A percentile compares a stretch with the other conserved stretches of the same genome.
Evolutionary conservation across 2,888 invertebrate species (phyloP).

Genomic region (Dasysyrphus albostriatus): DNA sequence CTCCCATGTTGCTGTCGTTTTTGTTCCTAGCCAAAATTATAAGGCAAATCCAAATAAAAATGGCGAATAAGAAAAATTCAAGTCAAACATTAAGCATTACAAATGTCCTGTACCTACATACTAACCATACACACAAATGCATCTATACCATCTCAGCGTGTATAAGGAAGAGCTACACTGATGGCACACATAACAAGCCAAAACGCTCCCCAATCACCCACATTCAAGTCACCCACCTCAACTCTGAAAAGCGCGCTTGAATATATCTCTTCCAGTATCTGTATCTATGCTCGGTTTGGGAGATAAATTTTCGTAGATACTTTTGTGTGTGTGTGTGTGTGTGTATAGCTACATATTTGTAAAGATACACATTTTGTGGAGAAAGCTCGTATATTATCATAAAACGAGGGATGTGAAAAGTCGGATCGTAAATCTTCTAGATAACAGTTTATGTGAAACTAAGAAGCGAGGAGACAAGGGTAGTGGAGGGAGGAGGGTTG

Average conservation of each 20-base stretch:
- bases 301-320: slow-evolving; percentile 76
- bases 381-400: slow-evolving; percentile 84
- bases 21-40: slow-evolving; percentile 11
- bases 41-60: slow-evolving; percentile 72
- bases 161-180: slow-evolving; percentile 35
- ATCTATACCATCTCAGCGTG: slow-evolving; percentile 20
- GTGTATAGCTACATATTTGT: slow-evolving; percentile 54
- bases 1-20: slow-evolving; percentile 22
- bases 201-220: slow-evolving; percentile 59
- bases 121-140: slow-evolving; percentile 30
- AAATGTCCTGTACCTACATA: slow-evolving; percentile 59
- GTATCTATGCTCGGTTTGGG: slow-evolving; percentile 76
- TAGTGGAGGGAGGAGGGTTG: slow-evolving; percentile 19
- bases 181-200: slow-evolving; percentile 57
- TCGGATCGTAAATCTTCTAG: slow-evolving; percentile 84
- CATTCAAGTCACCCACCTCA: background rate
- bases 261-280: slow-evolving; percentile 67
- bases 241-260: slow-evolving; percentile 32
- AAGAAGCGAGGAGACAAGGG: slow-evolving; percentile 79
- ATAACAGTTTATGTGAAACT: slow-evolving; percentile 85
- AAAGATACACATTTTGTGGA: slow-evolving; percentile 78
- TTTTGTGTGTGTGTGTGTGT: slow-evolving; percentile 63
- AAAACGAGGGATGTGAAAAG: slow-evolving; percentile 84
- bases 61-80: slow-evolving; percentile 64
- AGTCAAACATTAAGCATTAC: slow-evolving; percentile 72